phyloP scores from a whole-genome alignment of 2,113 vertebrate species.

The Carassius gibelio region DNA sequence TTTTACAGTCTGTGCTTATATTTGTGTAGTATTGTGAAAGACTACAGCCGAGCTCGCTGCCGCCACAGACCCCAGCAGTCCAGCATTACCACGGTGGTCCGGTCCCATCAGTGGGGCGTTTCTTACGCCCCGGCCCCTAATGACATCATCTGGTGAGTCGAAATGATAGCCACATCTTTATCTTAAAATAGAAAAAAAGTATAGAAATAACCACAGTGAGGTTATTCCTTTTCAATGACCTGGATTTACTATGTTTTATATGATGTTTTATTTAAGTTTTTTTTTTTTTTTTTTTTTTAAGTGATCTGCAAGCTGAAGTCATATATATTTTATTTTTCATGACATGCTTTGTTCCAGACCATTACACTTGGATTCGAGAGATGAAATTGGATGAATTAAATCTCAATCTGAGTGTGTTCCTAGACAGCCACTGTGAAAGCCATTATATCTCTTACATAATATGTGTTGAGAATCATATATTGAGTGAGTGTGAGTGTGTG shows the following conservation, averaged over 20 bases:
- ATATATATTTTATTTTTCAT: slow-evolving; percentile 36
- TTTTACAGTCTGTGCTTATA: slow-evolving; percentile 32
- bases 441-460: slow-evolving; percentile 52
- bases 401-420: slow-evolving; percentile 37
- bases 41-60: slow-evolving; percentile 80
- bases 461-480: slow-evolving; percentile 41
- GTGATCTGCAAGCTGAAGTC: slow-evolving; percentile 10
- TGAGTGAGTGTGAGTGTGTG: slow-evolving; percentile 41
- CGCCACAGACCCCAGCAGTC: slow-evolving; percentile 85
- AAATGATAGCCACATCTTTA: not conserved
- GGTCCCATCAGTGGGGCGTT: slow-evolving; percentile 86
- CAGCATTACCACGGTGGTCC: slow-evolving; percentile 87
- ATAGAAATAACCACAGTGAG: not conserved
- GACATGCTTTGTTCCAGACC: slow-evolving; percentile 28
- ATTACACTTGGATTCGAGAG: slow-evolving; percentile 35
- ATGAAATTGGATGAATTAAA: slow-evolving; percentile 47
- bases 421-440: slow-evolving; percentile 38
- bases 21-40: slow-evolving; percentile 83
- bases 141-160: slow-evolving; percentile 92
- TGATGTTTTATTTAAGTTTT: not conserved
- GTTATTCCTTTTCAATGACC: not conserved
- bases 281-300: not conserved
- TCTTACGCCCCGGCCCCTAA: slow-evolving; percentile 86
- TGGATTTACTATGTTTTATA: not conserved
- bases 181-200: not conserved